phyloP scores from a whole-genome alignment of 1,140 invertebrate species.

The Drosophila guanche region DNA sequence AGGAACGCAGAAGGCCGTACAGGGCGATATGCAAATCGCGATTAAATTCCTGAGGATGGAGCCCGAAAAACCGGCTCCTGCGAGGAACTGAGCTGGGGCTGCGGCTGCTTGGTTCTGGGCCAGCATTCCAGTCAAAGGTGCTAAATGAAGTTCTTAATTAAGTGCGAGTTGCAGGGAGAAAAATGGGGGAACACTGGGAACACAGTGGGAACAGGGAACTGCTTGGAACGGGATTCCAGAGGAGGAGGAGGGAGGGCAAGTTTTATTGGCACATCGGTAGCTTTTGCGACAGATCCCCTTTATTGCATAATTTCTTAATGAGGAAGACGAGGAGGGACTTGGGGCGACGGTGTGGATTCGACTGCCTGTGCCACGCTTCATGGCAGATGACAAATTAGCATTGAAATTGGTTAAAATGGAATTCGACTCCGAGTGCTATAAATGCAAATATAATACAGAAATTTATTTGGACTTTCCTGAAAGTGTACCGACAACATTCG shows the following conservation, averaged over 20 bases:
- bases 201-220: conserved; percentile 11
- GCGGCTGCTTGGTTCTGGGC: conserved; percentile 35
- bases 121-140: conserved; percentile 54
- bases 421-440: conserved; percentile 23
- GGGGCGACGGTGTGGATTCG: background rate
- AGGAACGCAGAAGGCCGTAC: conserved; percentile 9
- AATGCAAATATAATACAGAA: too few relatives aligned
- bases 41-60: conserved; percentile 68
- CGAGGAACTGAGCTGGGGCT: too few relatives aligned
- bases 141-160: conserved; percentile 82
- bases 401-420: conserved; percentile 60
- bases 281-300: conserved; percentile 51
- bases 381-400: conserved; percentile 75
- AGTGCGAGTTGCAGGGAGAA: conserved; percentile 68
- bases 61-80: conserved; percentile 41
- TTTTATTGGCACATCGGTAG: conserved; percentile 79
- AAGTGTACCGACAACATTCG: too few relatives aligned
- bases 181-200: conserved; percentile 37
- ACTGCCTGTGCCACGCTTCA: conserved; percentile 34
- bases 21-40: conserved; percentile 75
- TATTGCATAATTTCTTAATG: conserved; percentile 81
- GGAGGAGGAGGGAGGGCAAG: conserved; percentile 26
- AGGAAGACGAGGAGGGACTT: conserved; percentile 28
- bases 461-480: too few relatives aligned
- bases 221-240: background rate